Evolutionary conservation across 2,888 invertebrate genomes (phyloP).

Genomic region (Germaria angustata): DNA sequence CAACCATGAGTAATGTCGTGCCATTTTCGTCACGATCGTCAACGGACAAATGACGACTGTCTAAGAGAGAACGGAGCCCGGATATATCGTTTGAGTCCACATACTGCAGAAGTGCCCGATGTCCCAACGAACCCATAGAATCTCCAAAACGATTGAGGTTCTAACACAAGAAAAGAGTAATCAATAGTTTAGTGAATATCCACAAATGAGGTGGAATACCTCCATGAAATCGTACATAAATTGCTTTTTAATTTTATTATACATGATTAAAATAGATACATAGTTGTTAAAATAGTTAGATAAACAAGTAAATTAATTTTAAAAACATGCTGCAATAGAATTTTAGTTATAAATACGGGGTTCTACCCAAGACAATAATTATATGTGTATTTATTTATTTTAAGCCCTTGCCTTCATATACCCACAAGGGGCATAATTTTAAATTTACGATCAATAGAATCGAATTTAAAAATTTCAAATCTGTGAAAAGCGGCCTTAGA

Average conservation of each 20-base stretch:
- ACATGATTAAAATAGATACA: too few species aligned
- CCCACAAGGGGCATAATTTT: too few species aligned
- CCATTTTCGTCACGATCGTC: slow-evolving; percentile 97
- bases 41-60: slow-evolving; percentile 89
- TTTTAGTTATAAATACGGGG: neutral
- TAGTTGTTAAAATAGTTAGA: neutral
- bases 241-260: neutral
- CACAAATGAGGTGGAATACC: neutral
- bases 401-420: too few species aligned
- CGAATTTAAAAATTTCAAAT: too few species aligned
- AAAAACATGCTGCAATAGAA: slow-evolving; percentile 21
- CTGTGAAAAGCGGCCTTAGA: too few species aligned
- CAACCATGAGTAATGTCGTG: slow-evolving; percentile 95
- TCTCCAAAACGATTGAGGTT: slow-evolving; percentile 91
- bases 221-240: neutral
- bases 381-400: too few species aligned
- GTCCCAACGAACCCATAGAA: slow-evolving; percentile 95
- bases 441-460: too few species aligned
- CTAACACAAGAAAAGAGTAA: slow-evolving; percentile 79
- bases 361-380: neutral
- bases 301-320: neutral
- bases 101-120: slow-evolving; percentile 89
- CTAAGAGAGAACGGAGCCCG: slow-evolving; percentile 90
- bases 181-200: neutral
- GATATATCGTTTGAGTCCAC: slow-evolving; percentile 89